Evolutionary conservation across 2,113 vertebrate genomes (phyloP).

Genomic region (Onychostruthus taczanowskii): DNA sequence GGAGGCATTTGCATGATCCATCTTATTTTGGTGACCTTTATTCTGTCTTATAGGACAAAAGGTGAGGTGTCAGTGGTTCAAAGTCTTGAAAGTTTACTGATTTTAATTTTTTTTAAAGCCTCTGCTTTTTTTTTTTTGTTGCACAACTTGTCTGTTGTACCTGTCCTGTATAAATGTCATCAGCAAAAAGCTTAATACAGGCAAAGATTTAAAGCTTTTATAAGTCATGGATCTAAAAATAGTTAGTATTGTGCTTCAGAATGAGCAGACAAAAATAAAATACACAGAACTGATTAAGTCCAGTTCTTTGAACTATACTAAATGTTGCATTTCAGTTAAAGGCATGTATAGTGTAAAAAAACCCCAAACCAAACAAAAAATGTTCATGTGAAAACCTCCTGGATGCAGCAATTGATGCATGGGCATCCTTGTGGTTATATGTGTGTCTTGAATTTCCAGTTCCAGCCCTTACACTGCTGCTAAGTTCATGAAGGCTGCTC

Average conservation of each 20-base stretch:
- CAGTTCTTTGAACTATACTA: not conserved
- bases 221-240: not conserved
- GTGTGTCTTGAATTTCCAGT: not conserved
- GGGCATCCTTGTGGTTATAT: not conserved
- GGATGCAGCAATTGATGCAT: not conserved
- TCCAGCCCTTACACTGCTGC: not conserved
- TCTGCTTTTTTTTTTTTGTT: not conserved
- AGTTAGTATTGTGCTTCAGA: not conserved
- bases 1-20: not conserved
- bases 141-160: not conserved
- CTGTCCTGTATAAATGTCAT: not conserved
- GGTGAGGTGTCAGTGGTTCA: not conserved
- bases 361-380: not conserved
- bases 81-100: not conserved
- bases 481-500: not conserved
- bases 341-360: not conserved
- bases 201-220: not conserved
- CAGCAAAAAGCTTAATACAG: not conserved
- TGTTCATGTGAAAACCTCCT: not conserved
- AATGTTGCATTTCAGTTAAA: not conserved
- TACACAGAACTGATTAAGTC: not conserved
- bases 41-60: not conserved
- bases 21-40: not conserved
- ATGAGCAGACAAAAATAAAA: not conserved
- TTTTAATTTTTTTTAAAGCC: not conserved